phyloP scores from a whole-genome alignment of 2,888 invertebrate species.

The Lithodes maja region DNA sequence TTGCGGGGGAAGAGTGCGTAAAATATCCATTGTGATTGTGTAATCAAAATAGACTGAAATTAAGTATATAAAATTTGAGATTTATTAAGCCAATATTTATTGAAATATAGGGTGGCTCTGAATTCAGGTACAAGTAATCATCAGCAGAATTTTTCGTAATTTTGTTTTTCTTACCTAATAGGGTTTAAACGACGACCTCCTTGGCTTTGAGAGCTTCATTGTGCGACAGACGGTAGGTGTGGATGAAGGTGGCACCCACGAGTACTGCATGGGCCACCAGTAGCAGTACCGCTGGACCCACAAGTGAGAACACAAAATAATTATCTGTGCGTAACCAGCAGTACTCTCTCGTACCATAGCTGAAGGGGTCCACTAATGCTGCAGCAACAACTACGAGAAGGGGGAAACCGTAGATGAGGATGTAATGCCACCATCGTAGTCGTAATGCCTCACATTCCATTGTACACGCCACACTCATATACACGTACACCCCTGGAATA shows the following conservation, averaged over 20 bases:
- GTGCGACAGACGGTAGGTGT: conserved; percentile 73
- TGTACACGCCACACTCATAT: conserved; percentile 95
- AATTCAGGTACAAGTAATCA: no score
- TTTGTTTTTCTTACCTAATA: conserved; percentile 82
- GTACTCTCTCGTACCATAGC: conserved; percentile 69
- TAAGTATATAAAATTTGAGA: no score
- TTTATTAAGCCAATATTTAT: no score
- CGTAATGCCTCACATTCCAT: conserved; percentile 94
- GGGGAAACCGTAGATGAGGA: conserved; percentile 89
- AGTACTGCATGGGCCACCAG: conserved; percentile 70
- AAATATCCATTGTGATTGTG: no score
- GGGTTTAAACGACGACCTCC: conserved; percentile 92
- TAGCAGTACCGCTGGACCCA: conserved; percentile 71
- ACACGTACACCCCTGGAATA: conserved; percentile 90
- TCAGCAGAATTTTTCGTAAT: no score
- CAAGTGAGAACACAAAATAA: conserved; percentile 72
- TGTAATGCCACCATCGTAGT: conserved; percentile 88
- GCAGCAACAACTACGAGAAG: conserved; percentile 81
- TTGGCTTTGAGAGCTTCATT: conserved; percentile 89
- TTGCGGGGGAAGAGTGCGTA: no score
- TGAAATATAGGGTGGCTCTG: no score
- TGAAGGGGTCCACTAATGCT: conserved; percentile 69
- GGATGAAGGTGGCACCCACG: conserved; percentile 59
- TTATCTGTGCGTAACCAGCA: conserved; percentile 72
- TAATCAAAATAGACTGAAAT: no score